Percentiles rank a stretch among this genome's conserved stretches.
These are phyloP conservation scores for Pegoplata infirma DNA, from an alignment of 2,888 invertebrate species.

Conservation along the genomic window DNA sequence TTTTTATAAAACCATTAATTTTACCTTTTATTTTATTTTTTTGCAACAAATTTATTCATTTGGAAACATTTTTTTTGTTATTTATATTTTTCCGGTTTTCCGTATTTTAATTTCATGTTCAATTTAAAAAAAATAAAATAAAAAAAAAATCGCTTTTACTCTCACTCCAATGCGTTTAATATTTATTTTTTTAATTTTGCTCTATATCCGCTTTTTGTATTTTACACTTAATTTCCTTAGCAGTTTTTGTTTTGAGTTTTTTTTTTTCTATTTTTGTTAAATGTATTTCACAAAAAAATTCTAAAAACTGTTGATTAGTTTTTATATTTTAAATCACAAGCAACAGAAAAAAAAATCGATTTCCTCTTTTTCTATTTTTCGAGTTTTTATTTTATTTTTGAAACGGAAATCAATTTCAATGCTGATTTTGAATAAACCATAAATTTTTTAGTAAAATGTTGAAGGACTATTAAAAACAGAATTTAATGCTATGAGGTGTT, in stretches of 20 bases:
- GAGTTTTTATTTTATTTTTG: background rate
- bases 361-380: slow-evolving; percentile 34
- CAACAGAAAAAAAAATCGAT: slow-evolving; percentile 25
- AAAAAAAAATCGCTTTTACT: background rate
- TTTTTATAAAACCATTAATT: background rate
- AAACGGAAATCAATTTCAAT: slow-evolving; percentile 43
- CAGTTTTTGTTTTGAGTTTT: background rate
- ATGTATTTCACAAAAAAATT: no score
- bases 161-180: slow-evolving; percentile 16
- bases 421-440: slow-evolving; percentile 5
- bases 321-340: slow-evolving; percentile 13
- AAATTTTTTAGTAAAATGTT: slow-evolving; percentile 1
- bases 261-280: background rate
- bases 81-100: slow-evolving; percentile 35
- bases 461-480: background rate
- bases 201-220: slow-evolving; percentile 32
- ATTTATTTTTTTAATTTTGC: slow-evolving; percentile 33
- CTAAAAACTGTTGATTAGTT: slow-evolving; percentile 22
- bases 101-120: slow-evolving; percentile 39
- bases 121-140: slow-evolving; percentile 14
- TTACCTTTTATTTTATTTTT: slow-evolving; percentile 9
- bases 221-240: slow-evolving; percentile 38
- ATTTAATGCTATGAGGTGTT: no score
- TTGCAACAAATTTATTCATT: slow-evolving; percentile 24
- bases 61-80: slow-evolving; percentile 38